Evolutionary conservation across 2,797 vertebrate genomes (phyloP), one percentile per base, ranked within the genome.

Genomic region (Brachyrhaphis roseni): DNA sequence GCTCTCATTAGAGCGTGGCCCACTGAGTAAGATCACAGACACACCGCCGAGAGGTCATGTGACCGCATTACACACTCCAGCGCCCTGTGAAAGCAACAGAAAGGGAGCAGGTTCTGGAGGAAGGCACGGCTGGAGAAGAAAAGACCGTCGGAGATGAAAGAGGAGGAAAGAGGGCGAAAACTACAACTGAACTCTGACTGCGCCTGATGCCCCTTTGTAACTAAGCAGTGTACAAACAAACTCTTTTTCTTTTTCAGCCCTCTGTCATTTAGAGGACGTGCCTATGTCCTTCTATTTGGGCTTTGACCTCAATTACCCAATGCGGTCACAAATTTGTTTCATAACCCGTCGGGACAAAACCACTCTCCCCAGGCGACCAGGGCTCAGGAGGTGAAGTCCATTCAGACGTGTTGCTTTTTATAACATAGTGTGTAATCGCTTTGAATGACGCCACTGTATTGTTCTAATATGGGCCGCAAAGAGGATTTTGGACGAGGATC

Each of bases 1-100:
- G 94, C 93, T 92, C 93, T 93, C 77, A 85, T 96, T 95, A 95
- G 92, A 43, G 83, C 85, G 92, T 62, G 90, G 93, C 90, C 94
- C 94, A 95, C 85, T 94, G 91, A 91, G 88, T 93, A 85, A 90
- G 91, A 95, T 96, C 93, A 96, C 94, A 96, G 92, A 92, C 78
- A 5, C 74, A 84, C 91, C 89, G 86, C 92, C 86, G 82, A 90
- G 84, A 90, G 93, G 95, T 95, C 94, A 96, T 95, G 95, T 96
- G 94, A 95, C 94, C 81, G 39, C 88, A 95, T 95, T 94, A 95
- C 88, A 94, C 92, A 92, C 90, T 91, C 86, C 83, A 89, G 88
- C 81, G 75, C 92, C 86, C 92, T 81, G 90, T 88, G 79, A 92
- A 94, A 87, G 89, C 76, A 87, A 79, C 82, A 85, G 81, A 82